Conservation (phyloP, 2,113 vertebrate species). For the Orcinus orca region DNA sequence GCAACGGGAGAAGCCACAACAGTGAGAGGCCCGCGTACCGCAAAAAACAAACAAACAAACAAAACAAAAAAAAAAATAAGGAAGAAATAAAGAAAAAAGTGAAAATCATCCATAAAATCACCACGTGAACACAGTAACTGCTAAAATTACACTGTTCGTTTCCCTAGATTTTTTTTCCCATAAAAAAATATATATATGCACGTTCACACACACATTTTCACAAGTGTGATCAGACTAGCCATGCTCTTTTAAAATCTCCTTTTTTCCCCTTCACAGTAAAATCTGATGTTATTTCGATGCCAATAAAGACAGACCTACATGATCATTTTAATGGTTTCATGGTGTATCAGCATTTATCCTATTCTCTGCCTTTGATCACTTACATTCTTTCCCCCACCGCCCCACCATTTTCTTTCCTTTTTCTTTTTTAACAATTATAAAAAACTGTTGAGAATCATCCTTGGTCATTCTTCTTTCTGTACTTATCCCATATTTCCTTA, state of each 20-base stretch:
- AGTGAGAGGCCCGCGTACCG: no score
- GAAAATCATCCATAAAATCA: neutral
- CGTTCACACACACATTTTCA: neutral
- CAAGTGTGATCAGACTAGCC: neutral
- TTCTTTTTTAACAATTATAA: neutral
- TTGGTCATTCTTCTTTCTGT: neutral
- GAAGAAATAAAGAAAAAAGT: neutral
- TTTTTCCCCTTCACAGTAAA: neutral
- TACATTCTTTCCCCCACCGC: neutral
- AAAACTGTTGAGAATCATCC: neutral
- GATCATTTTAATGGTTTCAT: neutral
- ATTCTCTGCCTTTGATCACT: neutral
- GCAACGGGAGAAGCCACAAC: no score
- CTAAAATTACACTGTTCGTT: conserved; percentile 27
- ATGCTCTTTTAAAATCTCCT: conserved; percentile 15
- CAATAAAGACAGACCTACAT: neutral
- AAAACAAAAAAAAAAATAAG: neutral
- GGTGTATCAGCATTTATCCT: neutral
- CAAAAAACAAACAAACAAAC: no score
- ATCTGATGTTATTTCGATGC: neutral
- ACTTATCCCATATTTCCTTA: neutral
- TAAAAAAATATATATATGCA: neutral
- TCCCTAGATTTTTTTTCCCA: neutral
- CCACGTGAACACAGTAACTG: neutral
- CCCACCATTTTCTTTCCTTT: neutral